Evolutionary conservation across 2,113 vertebrate species (phyloP).

Genomic region (Equus przewalskii): DNA sequence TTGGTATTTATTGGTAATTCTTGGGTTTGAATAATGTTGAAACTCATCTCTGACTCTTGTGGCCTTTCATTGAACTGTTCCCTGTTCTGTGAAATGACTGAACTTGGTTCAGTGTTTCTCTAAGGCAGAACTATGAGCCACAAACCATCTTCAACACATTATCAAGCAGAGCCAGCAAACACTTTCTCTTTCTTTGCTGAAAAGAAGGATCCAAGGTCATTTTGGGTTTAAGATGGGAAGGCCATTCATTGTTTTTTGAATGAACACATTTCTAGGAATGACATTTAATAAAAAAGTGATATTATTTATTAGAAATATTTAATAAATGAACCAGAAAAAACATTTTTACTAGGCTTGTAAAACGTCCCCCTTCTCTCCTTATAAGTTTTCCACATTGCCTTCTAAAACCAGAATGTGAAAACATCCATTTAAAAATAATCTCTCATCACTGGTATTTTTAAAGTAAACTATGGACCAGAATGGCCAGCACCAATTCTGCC

Average conservation of each 20-base stretch:
- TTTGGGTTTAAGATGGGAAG: background rate
- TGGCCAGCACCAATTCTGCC: background rate
- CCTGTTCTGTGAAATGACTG: background rate
- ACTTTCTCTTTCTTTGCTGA: background rate
- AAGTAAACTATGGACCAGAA: background rate
- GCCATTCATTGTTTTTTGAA: background rate
- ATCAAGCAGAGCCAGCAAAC: background rate
- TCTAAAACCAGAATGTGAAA: background rate
- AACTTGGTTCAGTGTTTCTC: background rate
- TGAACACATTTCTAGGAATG: background rate
- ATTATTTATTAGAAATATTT: too few relatives aligned
- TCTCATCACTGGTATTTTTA: background rate
- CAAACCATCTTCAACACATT: background rate
- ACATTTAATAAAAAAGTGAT: background rate
- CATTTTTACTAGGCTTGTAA: background rate
- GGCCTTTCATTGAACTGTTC: background rate
- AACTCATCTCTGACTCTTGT: background rate
- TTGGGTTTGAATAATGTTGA: background rate
- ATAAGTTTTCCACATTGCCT: background rate
- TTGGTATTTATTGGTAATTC: background rate
- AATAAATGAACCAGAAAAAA: background rate
- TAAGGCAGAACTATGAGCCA: background rate
- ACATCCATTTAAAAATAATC: conserved; percentile 9
- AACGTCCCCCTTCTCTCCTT: background rate
- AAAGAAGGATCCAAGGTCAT: background rate